Evolutionary conservation across 2,797 vertebrate genomes (phyloP), one percentile per base, ranked within the genome.

Genomic region (Spinus pinus): DNA sequence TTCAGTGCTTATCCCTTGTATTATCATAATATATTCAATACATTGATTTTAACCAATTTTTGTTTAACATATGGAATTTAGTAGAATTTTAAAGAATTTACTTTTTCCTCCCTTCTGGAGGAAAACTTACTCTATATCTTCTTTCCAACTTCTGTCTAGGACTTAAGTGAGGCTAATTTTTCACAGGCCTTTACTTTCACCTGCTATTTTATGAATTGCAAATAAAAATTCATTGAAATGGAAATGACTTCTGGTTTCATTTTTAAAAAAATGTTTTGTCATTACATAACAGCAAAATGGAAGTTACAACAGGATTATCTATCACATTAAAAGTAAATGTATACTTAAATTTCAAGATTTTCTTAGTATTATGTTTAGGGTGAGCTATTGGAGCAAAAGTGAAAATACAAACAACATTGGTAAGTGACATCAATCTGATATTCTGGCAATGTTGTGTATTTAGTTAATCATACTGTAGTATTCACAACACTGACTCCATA

Each of bases 321-420:
- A 69, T 70, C 41, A 83, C 92, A 93, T 80, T 90, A 86, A 95
- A 61, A 66, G 10, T 30, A 58, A 94, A 58, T 67, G 9, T 42
- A 51, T n/a, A 62, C 21, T 54, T 94, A 81, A 67, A 86, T 41
- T 11, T 65, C 65, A 86, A 79, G 6, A 12, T 84, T 56, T 56
- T 81, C 6, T 80, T 94, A 62, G 56, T 81, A 96, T 96, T 96
- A 50, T 69, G 66, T 92, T 94, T 70, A 87, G 75, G 42, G 42
- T 41, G 82, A 92, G 61, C 54, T 66, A 39, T 42, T 24, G 81
- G 94, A 81, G 20, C 12, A 86, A 57, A 94, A 86, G 21, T 78
- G 46, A 95, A 94, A 93, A 54, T 41, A 10, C 44, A 21, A 87
- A 30, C 35, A 90, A 64, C 18, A 73, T 97, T 92, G 94, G 13